Evolutionary conservation across 2,888 invertebrate genomes (phyloP).

Genomic region (Diploptera punctata): DNA sequence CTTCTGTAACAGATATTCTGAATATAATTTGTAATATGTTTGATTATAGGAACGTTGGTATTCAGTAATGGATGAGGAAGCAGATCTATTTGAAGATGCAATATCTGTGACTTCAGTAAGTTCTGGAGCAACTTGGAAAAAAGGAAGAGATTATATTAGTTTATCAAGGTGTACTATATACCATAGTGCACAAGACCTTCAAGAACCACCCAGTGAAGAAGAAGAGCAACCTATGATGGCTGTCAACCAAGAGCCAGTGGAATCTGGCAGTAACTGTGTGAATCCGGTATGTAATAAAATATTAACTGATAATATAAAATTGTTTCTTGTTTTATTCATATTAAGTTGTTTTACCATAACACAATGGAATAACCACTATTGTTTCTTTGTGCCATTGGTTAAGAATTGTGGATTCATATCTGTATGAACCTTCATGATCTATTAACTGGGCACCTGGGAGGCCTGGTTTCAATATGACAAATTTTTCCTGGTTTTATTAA

Average conservation of each 20-base stretch:
- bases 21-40: too few species aligned
- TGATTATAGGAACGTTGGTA: background rate
- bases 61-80: slow-evolving; percentile 35
- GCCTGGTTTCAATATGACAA: too few species aligned
- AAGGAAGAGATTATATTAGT: slow-evolving; percentile 51
- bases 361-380: too few species aligned
- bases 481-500: too few species aligned
- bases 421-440: too few species aligned
- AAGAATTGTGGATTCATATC: too few species aligned
- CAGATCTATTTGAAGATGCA: slow-evolving; percentile 39
- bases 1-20: too few species aligned
- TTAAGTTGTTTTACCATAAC: too few species aligned
- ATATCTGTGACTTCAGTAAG: slow-evolving; percentile 35
- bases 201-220: background rate
- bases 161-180: slow-evolving; percentile 66
- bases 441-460: too few species aligned
- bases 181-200: slow-evolving; percentile 63
- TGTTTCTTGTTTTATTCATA: background rate
- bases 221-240: background rate
- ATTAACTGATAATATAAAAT: background rate
- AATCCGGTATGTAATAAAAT: slow-evolving; percentile 45
- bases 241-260: background rate
- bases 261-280: slow-evolving; percentile 22
- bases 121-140: slow-evolving; percentile 7
- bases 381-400: too few species aligned